Base-by-base conservation (phyloP, 2,113 vertebrate species). In the Pelmatolapia mariae region DNA sequence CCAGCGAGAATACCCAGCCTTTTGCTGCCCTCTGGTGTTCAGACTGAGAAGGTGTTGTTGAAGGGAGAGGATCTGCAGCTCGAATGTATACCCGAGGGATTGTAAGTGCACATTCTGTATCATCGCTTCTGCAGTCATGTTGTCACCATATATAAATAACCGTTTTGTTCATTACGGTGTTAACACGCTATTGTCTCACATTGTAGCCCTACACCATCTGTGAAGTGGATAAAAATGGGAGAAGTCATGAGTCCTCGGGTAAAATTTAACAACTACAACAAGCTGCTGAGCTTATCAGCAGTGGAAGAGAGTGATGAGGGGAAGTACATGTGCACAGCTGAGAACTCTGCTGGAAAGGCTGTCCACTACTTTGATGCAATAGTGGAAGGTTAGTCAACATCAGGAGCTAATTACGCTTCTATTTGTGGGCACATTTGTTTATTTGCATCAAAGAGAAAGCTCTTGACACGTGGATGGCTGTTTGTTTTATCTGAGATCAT, bases 51-150 rank as follows among this genome's bases (percentile, higher is more conserved):
- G 80, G 95, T 94, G 85, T 92, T 98, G 87, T 94, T 98, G 95
- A 97, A 97, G 93, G 98, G 97, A 89, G 94, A 96, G 3, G 92
- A 95, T 13, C 96, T 99, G 76, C 88, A 97, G 54, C 96, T 99
- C 0, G 98, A 99, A 91, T 99, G 98, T 33, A 97, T 99, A 84
- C 97, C 98, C n/a, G 97, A 97, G 91, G 98, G 98, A 94, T 95
- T 98, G 98, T 99, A 96, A 96, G 98, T 98, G 95, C n/a, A 29
- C 18, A 43, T 59, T 7, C 11, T 6, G 18, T 10, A 45, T 47
- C 12, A 36, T 40, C 2, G 54, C 26, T 24, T 54, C 16, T 82
- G 13, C 7, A 78, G 4, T 47, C 24, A 22, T 29, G 31, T 79
- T 43, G 26, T 38, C 26, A 1, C 4, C 18, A 19, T 6, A n/a